These are phyloP conservation scores for Exephanes ischioxanthus DNA, from an alignment of 2,888 invertebrate species.

Conservation along the genomic window DNA sequence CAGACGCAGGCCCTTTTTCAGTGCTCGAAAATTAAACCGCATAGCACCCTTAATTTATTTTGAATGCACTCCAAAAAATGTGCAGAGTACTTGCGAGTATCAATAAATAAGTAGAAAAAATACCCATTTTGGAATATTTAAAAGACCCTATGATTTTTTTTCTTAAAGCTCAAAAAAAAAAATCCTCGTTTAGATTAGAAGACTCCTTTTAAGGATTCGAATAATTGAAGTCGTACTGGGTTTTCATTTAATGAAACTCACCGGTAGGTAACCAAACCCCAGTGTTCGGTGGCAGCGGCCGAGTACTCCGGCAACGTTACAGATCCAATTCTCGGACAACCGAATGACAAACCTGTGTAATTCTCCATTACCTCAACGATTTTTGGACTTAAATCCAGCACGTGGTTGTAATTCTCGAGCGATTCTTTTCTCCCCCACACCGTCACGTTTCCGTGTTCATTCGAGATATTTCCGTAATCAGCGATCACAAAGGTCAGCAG, in stretches of 20 bases:
- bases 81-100: no score
- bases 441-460: constrained; percentile 81
- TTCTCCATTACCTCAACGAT: constrained; percentile 91
- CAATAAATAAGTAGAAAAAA: no score
- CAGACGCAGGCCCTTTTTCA: no score
- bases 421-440: constrained; percentile 90
- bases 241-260: constrained; percentile 73
- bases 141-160: no score
- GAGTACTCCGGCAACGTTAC: constrained; percentile 94
- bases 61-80: no score
- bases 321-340: constrained; percentile 94
- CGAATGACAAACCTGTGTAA: constrained; percentile 92
- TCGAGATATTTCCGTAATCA: constrained; percentile 82
- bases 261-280: constrained; percentile 94
- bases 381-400: constrained; percentile 91
- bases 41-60: no score
- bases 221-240: not conserved
- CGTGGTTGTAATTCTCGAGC: constrained; percentile 90
- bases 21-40: no score
- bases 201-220: not conserved
- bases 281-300: constrained; percentile 96
- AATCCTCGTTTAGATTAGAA: no score
- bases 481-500: constrained; percentile 92
- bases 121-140: no score
- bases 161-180: no score